A percentile compares a stretch with the other conserved stretches of the same genome.
Evolutionary conservation across 2,888 invertebrate species (phyloP).

Genomic region (Beris morrisii): DNA sequence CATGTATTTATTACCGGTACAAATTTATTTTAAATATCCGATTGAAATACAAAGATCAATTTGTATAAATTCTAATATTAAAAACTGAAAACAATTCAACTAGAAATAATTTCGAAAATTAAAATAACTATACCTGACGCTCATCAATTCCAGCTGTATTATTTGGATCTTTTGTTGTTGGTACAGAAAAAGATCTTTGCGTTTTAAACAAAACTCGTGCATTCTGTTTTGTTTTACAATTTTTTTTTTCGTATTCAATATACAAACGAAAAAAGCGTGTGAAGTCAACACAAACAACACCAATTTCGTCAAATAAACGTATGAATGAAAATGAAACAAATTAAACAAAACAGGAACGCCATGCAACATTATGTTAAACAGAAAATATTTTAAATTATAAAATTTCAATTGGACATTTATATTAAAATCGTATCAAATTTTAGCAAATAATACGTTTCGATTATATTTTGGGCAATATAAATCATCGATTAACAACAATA

Average conservation of each 20-base stretch:
- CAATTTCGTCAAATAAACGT: slow-evolving; percentile 11
- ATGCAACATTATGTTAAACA: slow-evolving; percentile 21
- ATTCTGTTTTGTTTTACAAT: slow-evolving; percentile 51
- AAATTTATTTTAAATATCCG: background rate
- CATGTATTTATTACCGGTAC: no score
- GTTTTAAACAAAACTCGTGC: slow-evolving; percentile 86
- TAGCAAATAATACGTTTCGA: background rate
- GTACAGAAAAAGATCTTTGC: slow-evolving; percentile 90
- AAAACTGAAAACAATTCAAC: slow-evolving; percentile 27
- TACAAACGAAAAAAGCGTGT: slow-evolving; percentile 13
- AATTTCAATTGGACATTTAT: background rate
- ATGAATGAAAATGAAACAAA: background rate
- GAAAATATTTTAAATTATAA: slow-evolving; percentile 1
- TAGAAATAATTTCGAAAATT: slow-evolving; percentile 15
- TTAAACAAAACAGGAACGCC: slow-evolving; percentile 18
- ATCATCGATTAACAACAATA: slow-evolving; percentile 23
- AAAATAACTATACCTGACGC: slow-evolving; percentile 52
- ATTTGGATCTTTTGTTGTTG: slow-evolving; percentile 78
- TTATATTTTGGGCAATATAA: slow-evolving; percentile 4
- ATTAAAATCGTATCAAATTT: slow-evolving; percentile 8
- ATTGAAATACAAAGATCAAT: background rate
- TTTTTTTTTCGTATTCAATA: slow-evolving; percentile 10
- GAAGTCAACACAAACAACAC: slow-evolving; percentile 25
- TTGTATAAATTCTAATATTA: background rate
- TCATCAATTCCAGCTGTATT: slow-evolving; percentile 55